Conservation (phyloP, 1,140 invertebrate species). For the Colletes latitarsis region DNA sequence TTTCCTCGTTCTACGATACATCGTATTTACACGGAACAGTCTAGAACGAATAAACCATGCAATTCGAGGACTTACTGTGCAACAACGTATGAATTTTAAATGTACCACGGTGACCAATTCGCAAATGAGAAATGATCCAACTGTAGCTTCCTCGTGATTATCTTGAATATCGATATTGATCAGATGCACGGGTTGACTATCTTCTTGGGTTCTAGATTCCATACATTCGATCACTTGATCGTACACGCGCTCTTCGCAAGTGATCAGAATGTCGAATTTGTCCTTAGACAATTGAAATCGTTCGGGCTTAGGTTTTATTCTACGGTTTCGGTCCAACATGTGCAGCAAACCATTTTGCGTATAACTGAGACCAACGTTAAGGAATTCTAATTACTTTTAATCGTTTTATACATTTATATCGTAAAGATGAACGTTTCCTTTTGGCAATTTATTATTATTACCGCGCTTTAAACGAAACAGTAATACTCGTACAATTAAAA, state of each 20-base stretch:
- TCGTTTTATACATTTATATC: background rate
- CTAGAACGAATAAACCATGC: too few relatives aligned
- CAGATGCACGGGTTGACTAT: conserved; percentile 95
- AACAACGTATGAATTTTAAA: conserved; percentile 51
- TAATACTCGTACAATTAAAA: too few relatives aligned
- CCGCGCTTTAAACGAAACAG: too few relatives aligned
- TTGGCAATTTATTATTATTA: conserved; percentile 5
- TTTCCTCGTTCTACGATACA: too few relatives aligned
- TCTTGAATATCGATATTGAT: conserved; percentile 99
- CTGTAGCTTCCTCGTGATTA: conserved; percentile 99
- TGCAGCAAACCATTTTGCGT: conserved; percentile 99
- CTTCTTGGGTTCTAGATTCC: conserved; percentile 86
- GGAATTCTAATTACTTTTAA: conserved; percentile 4
- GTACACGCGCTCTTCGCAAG: conserved; percentile 99
- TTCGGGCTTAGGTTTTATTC: conserved; percentile 97
- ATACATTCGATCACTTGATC: conserved; percentile 94
- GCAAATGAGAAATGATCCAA: conserved; percentile 99
- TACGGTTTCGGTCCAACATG: conserved; percentile 98
- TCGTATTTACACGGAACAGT: too few relatives aligned
- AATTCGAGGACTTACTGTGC: too few relatives aligned
- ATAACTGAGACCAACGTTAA: conserved; percentile 85
- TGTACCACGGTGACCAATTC: conserved; percentile 95
- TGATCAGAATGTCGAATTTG: conserved; percentile 98
- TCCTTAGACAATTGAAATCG: conserved; percentile 95
- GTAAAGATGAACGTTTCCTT: background rate